Evolutionary conservation across 2,797 vertebrate genomes (phyloP), one percentile per base, ranked within the genome.

Genomic region (Hephaestus fuliginosus): DNA sequence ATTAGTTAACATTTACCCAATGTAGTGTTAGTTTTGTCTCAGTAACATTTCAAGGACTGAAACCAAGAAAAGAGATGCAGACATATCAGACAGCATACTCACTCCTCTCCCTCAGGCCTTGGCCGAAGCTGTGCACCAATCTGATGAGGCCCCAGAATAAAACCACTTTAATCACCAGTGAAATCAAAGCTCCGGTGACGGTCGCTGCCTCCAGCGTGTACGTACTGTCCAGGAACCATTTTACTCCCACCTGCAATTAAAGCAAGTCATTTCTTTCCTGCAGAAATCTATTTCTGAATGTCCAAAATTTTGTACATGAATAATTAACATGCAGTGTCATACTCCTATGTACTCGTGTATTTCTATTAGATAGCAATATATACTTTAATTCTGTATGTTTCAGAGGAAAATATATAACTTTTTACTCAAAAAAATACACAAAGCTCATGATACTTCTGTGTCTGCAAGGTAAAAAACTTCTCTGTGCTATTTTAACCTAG

Each of bases 61-160:
- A 22, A 15, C 9, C 22, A 10, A 33, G 7, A 44, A 43, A 53
- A 53, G 20, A 43, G 20, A 36, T 7, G 33, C 22, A 3, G 6
- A 22, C 60, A 17, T 4, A 22, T 53, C 39, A 41, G 25, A 36
- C 14, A 0, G 58, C 18, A 1, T 30, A 95, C 96, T 96, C 90
- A 97, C 96, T 96, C 91, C 95, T 96, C 89, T 97, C 96, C 73
- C 95, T 91, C 75, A 97, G 93, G 74, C 96, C 96, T 78, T 96
- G 96, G 12, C 96, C 96, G 9, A 97, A 97, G 91, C 93, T 96
- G 82, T 85, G 92, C 74, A 96, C 95, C 76, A 97, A 91, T 0
- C 89, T 91, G 70, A 93, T 33, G 89, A 97, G 88, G 0, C 94
- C 92, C 95, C 95, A 95, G 52, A 97, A 85, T 41, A 97, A 89